phyloP scores from a whole-genome alignment of 2,113 vertebrate genomes.

The Hippopotamus amphibius region DNA sequence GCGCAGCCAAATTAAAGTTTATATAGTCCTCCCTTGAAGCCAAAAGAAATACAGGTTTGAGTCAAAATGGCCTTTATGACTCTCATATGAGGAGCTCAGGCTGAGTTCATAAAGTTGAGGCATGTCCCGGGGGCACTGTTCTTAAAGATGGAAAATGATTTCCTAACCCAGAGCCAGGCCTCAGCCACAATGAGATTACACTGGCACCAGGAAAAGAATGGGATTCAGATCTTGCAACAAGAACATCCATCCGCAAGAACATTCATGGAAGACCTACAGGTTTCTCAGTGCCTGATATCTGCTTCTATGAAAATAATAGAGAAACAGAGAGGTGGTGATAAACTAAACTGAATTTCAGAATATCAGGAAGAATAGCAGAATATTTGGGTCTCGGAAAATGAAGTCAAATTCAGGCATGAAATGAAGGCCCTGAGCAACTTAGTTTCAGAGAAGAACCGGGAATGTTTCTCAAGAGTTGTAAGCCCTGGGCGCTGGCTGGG shows the following conservation, averaged over 20 bases:
- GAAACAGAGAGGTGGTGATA: neutral
- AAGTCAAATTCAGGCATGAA: neutral
- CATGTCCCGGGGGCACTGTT: neutral
- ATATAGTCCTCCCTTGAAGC: constrained; percentile 44
- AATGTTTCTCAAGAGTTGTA: neutral
- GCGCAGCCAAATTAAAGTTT: constrained; percentile 69
- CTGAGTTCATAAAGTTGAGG: neutral
- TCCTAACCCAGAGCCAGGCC: neutral
- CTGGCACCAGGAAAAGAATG: neutral
- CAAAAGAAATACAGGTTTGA: constrained; percentile 70
- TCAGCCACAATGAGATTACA: neutral
- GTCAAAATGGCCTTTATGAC: constrained; percentile 56
- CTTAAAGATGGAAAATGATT: neutral
- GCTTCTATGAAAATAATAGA: neutral
- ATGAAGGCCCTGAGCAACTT: neutral
- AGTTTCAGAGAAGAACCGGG: neutral
- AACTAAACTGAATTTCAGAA: neutral
- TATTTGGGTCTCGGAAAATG: neutral
- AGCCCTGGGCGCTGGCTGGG: neutral
- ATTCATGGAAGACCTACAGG: neutral
- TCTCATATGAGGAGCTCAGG: neutral
- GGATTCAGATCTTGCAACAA: neutral
- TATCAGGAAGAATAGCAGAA: neutral
- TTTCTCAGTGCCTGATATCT: neutral
- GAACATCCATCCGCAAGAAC: fast-evolving